These are phyloP conservation scores for Apomyelois bistriatella DNA, from an alignment of 2,888 invertebrate genomes.

Conservation along the genomic window DNA sequence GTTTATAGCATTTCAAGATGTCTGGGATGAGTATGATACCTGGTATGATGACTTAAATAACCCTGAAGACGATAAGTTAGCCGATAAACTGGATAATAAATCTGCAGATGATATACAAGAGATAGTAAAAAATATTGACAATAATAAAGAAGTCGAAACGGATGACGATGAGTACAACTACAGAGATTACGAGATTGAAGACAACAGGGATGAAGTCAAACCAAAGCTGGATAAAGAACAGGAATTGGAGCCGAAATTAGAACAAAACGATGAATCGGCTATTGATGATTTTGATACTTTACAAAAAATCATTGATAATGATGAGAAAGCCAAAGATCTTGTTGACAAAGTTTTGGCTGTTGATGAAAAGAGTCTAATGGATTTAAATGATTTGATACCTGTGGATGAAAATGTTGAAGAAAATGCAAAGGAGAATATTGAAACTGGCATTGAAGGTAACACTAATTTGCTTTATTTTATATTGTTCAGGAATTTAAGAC, in stretches of 20 bases:
- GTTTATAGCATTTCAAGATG: constrained; percentile 2
- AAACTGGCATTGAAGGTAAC: neutral
- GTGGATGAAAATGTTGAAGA: neutral
- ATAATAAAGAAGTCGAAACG: constrained; percentile 16
- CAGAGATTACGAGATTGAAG: constrained; percentile 54
- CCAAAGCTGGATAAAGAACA: constrained; percentile 15
- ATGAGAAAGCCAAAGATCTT: constrained; percentile 16
- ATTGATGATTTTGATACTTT: constrained; percentile 16
- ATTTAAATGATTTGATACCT: constrained; percentile 6
- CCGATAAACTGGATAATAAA: neutral
- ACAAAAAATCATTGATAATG: constrained; percentile 16
- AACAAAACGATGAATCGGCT: constrained; percentile 10
- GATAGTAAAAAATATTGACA: constrained; percentile 13
- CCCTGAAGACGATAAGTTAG: neutral
- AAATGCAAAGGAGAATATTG: neutral
- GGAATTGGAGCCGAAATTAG: constrained; percentile 19
- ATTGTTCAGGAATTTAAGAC: too few species aligned
- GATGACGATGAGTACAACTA: constrained; percentile 20
- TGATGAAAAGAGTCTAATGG: constrained; percentile 19
- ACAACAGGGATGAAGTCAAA: constrained; percentile 37
- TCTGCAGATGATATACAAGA: neutral
- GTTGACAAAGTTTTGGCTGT: constrained; percentile 27
- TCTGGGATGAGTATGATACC: neutral
- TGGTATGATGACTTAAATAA: constrained; percentile 6
- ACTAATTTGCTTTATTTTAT: neutral